Evolutionary conservation across 2,888 invertebrate species (phyloP).

Genomic region (Cephonodes hylas): DNA sequence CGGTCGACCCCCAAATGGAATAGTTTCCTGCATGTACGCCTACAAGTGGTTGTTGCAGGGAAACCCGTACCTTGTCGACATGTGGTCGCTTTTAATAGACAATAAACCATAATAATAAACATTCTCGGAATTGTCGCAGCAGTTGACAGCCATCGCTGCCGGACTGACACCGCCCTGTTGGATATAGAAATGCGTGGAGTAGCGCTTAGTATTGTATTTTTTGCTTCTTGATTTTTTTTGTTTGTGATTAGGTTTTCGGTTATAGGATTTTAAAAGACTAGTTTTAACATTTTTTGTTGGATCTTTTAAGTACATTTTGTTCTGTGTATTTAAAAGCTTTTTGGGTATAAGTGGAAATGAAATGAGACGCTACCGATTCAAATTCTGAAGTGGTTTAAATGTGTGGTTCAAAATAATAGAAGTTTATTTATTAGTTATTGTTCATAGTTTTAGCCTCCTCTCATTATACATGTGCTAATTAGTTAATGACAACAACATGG

Average conservation of each 20-base stretch:
- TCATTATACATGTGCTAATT: not conserved
- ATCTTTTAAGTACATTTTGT: too few species aligned
- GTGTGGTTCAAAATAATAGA: too few species aligned
- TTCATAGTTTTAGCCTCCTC: not conserved
- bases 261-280: too few species aligned
- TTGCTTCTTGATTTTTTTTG: too few species aligned
- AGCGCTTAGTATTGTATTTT: not conserved
- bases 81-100: not conserved
- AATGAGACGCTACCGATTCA: too few species aligned
- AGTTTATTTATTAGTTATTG: too few species aligned
- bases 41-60: not conserved
- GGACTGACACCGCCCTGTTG: not conserved
- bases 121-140: conserved; percentile 16
- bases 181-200: conserved; percentile 1
- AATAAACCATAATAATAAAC: conserved; percentile 5
- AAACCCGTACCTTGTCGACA: conserved; percentile 3
- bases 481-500: not conserved
- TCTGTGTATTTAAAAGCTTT: too few species aligned
- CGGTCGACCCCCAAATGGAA: not conserved
- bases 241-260: too few species aligned
- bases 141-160: not conserved
- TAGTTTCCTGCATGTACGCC: not conserved
- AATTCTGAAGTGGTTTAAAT: too few species aligned
- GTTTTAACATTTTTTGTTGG: too few species aligned
- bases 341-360: too few species aligned